Evolutionary conservation across 1,140 invertebrate species (phyloP).

Genomic region (Camponotus floridanus): DNA sequence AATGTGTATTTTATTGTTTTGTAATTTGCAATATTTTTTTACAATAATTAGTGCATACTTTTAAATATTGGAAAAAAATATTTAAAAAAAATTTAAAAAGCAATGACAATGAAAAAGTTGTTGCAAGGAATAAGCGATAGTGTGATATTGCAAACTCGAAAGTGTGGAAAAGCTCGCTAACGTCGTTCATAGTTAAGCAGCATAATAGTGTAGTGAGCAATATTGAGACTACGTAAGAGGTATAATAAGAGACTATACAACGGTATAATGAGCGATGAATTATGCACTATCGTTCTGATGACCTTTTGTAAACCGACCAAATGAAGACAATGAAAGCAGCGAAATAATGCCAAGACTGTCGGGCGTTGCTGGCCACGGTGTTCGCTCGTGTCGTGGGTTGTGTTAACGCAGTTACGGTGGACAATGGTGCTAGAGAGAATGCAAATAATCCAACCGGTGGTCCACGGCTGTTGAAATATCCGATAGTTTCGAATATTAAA

Average conservation of each 20-base stretch:
- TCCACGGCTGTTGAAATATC: not conserved
- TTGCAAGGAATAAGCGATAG: not conserved
- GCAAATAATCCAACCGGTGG: constrained; percentile 10
- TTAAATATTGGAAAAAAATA: too few relatives aligned
- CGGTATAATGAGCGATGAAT: constrained; percentile 34
- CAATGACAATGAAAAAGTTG: not conserved
- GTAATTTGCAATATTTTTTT: too few relatives aligned
- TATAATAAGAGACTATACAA: not conserved
- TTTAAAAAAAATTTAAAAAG: too few relatives aligned
- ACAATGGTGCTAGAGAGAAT: constrained; percentile 14
- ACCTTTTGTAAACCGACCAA: not conserved
- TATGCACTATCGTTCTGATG: constrained; percentile 35
- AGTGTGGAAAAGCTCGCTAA: not conserved
- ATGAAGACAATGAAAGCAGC: constrained; percentile 22
- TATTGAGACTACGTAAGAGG: not conserved
- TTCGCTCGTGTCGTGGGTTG: not conserved
- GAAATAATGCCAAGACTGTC: constrained; percentile 25
- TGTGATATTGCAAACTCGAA: not conserved
- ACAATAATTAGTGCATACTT: too few relatives aligned
- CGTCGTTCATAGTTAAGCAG: not conserved
- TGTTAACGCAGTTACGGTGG: constrained; percentile 20
- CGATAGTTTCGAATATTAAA: constrained; percentile 26
- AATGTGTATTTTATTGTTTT: too few relatives aligned
- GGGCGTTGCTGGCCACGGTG: not conserved
- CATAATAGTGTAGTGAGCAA: constrained; percentile 26